Base-by-base conservation (phyloP, 1,140 invertebrate genomes). In the Leptoteleia sp. region DNA sequence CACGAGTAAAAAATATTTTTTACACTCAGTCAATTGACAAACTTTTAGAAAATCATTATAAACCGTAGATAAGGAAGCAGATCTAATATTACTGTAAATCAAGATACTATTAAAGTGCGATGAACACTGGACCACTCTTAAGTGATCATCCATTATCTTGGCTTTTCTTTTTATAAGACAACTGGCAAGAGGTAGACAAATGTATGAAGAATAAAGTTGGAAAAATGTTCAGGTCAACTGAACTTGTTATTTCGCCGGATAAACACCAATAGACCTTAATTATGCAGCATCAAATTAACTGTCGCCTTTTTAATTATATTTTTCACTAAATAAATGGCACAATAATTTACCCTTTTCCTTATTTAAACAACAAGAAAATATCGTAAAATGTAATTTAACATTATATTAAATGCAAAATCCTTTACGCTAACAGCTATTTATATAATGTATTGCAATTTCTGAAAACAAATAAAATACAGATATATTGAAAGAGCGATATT, bases 231-330 rank as follows among this genome's bases (percentile, higher is more conserved):
- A 48, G 13, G 40, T 33, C 33, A 65, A 52, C 38, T 27, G 31
- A 48, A 48, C 43, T 37, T 38, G 42, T 16, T 48, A 48, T 62
- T 62, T 62, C 33, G 9, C 19, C 19, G 42, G 57, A 62, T 48
- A 62, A 62, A 62, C 57, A 62, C 25, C 40, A 45, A 61, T 61
- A 27, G 42, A 47, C 25, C 29, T 61, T 61, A 47, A 45, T 47
- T 47, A 35, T 15, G 29, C 29, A 5, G n/a, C 55, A 35, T 61
- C 29, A 61, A 61, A 61, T 61, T 61, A 45, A 27, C 15, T 31
- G 27, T 22, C 38, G 4, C 16, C 43, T 42, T 57, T 29, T 57
- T 16, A 38, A 6, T 11, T 38, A 31, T 38, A 31, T 38, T 57
- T 43, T 31, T 31, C 40, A n/a, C 29, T 33, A 4, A 31, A 47